Conservation (phyloP, 2,888 invertebrate species). For the Incurvaria masculella region DNA sequence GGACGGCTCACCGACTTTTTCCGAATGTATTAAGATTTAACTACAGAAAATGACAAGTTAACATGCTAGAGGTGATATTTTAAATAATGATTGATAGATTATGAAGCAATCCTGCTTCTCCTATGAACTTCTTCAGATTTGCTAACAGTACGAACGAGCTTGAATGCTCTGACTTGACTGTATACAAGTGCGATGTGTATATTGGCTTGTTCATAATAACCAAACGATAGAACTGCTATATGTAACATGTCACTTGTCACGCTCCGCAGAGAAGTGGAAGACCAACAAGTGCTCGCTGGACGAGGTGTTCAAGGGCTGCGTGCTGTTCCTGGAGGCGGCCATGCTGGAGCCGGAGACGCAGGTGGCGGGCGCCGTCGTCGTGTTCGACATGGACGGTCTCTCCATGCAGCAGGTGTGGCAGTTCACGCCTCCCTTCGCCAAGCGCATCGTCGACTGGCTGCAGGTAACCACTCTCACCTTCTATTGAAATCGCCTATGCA, state of each 20-base stretch:
- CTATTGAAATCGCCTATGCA: too few relatives aligned
- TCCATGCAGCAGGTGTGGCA: constrained; percentile 80
- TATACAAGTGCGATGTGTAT: too few relatives aligned
- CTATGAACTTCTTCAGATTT: too few relatives aligned
- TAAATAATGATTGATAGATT: too few relatives aligned
- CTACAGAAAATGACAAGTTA: not conserved
- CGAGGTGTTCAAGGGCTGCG: constrained; percentile 81
- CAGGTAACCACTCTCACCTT: constrained; percentile 57
- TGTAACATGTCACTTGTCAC: too few relatives aligned
- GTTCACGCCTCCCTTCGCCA: constrained; percentile 82
- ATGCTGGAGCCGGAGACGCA: constrained; percentile 76
- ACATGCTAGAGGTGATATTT: too few relatives aligned
- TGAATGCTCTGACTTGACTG: too few relatives aligned
- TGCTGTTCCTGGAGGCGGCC: constrained; percentile 77
- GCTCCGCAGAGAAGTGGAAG: constrained; percentile 85
- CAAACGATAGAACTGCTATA: too few relatives aligned
- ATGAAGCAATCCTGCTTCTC: too few relatives aligned
- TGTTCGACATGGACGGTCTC: constrained; percentile 84
- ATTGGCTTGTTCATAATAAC: too few relatives aligned
- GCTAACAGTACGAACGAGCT: too few relatives aligned
- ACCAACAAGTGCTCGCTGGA: constrained; percentile 73
- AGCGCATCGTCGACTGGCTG: constrained; percentile 80
- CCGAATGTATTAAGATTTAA: not conserved
- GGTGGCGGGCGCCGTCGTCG: constrained; percentile 73
- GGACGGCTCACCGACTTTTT: not conserved